Evolutionary conservation across 37 sponge, comb jelly and placozoan species (phyloP).

Genomic region (Diacarnus erythraeanus): DNA sequence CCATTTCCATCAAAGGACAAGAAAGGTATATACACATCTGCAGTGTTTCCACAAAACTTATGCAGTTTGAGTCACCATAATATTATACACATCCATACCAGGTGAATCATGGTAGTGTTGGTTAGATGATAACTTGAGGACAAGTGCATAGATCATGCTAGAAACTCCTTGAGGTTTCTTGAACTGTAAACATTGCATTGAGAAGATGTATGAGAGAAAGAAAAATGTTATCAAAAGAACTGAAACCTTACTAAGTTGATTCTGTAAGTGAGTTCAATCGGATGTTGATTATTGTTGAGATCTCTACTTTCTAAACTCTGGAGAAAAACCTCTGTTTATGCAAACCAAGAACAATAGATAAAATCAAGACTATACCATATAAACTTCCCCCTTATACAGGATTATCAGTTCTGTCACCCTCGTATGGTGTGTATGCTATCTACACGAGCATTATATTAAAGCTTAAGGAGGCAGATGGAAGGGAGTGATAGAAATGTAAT

Average conservation of each 20-base stretch:
- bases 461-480: too few species aligned
- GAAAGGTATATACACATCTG: constrained; percentile 61
- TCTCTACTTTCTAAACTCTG: background rate
- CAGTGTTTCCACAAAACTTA: too few species aligned
- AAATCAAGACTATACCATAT: too few species aligned
- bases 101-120: constrained; percentile 36
- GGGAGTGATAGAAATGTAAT: background rate
- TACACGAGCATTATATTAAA: too few species aligned
- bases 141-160: constrained; percentile 38
- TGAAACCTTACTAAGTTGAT: constrained; percentile 28
- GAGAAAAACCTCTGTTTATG: constrained; percentile 9
- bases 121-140: constrained; percentile 23
- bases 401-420: too few species aligned
- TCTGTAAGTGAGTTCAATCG: constrained; percentile 12
- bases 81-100: constrained; percentile 4
- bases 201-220: background rate
- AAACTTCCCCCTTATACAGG: too few species aligned
- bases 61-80: too few species aligned
- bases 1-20: constrained; percentile 24
- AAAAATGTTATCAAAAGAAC: background rate
- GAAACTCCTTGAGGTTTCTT: constrained; percentile 30
- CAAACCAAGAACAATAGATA: background rate
- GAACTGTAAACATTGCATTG: constrained; percentile 12
- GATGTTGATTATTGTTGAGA: background rate
- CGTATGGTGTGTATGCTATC: too few species aligned